Evolutionary conservation across 2,113 vertebrate genomes (phyloP), one percentile per base, ranked within the genome.

Genomic region (Amphilophus citrinellus): DNA sequence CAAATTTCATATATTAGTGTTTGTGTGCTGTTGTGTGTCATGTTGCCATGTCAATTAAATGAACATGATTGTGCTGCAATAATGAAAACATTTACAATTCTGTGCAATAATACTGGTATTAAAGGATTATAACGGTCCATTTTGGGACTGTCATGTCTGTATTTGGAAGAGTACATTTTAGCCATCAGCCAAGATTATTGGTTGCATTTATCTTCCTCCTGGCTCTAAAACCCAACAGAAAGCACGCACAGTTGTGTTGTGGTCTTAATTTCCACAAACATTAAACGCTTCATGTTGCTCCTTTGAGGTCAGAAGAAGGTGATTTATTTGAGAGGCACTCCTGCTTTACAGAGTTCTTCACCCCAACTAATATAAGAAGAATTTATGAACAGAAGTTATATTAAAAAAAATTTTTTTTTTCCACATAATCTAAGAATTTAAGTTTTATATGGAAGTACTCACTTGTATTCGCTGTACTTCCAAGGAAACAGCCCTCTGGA

Each of bases 401-500:
- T 39, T 35, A 35, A 24, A n/a, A 22, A 59, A 24, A 1, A 14
- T 11, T 35, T 39, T 39, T 22, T 66, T 11, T 2, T 3, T 37
- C 14, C 18, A 7, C 1, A 39, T 22, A 1, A 39, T 11, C 20
- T 24, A 20, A 80, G 11, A 47, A 42, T 1, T 10, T 42, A 1
- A 10, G 5, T 22, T 9, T 56, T 11, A 17, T 6, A 39, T 22
- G 13, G 14, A 79, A 73, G n/a, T 71, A 96, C 97, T 97, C 93
- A 98, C 98, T 94, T 96, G 93, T 22, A 95, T 95, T 92, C 97
- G 96, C 91, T 98, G 98, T 76, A 99, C 98, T 90, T 99, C 98
- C 95, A 96, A 87, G 95, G 97, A 99, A 66, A 97, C 96, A 0
- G 98, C 97, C 95, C 94, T 97, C 91, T 98, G 98, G 93, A 99